Evolutionary conservation across 2,888 invertebrate genomes (phyloP), one percentile per base, ranked within the genome.

Genomic region (Ethmia dodecea): DNA sequence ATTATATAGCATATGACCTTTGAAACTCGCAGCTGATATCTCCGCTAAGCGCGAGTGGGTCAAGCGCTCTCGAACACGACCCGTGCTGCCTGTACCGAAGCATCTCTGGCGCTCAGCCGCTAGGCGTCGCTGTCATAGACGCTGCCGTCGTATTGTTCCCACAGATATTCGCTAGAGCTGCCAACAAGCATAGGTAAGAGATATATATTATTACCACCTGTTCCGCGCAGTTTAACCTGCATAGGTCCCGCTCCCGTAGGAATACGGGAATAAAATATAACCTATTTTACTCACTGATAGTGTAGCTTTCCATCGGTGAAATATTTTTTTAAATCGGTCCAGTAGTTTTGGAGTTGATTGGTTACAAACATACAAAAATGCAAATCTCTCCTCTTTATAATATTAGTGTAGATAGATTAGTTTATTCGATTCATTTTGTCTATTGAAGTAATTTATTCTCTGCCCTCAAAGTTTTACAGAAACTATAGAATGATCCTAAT

Each of bases 21-120:
- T 22, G n/a, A n/a, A n/a, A n/a, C 11, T 44, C 81, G 24, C 81
- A 98, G 97, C 81, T 98, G 28, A 95, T 97, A 75, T 77, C 71
- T 0, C 94, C 97, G 1, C 94, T 97, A 64, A 97, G 97, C 71
- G 97, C 97, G 4, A 94, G 96, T 33, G 98, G 98, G 3, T 97
- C 98, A 2, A 97, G 98, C 26, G 97, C 99, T 5, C 77, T 99
- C 49, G 99, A 99, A 74, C 98, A 99, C 70, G 99, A 99, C 84
- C 91, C 96, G 2, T 96, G 97, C 65, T 95, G 94, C 58, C 84
- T 99, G 37, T 98, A 96, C 83, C 90, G 93, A 29, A 90, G 91
- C 32, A 28, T 42, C n/a, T 41, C 58, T 1, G 66, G 60, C 28
- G 73, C 71, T 5, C 88, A 97, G 47, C 99, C 99, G 1, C 86